Conservation (phyloP, 1,140 invertebrate genomes). For the Dendroctonus ponderosae region DNA sequence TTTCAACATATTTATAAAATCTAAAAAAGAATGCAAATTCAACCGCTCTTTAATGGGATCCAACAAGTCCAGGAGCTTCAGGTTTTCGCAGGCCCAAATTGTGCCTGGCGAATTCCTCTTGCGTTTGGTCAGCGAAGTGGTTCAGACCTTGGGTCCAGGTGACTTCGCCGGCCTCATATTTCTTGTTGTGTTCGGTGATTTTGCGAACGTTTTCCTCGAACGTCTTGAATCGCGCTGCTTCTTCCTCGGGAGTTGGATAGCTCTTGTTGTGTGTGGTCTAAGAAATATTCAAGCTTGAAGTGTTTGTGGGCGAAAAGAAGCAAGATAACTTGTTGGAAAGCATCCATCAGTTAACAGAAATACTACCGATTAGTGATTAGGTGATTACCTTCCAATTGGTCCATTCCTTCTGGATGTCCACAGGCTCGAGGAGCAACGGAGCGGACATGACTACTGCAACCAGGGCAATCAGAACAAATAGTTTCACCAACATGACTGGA, state of each 20-base stretch:
- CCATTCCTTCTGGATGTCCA: slow-evolving; percentile 1
- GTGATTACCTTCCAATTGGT: slow-evolving; percentile 12
- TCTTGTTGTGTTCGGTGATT: slow-evolving; percentile 34
- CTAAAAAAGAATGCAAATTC: neutral
- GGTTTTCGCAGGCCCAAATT: slow-evolving; percentile 2
- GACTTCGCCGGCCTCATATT: slow-evolving; percentile 24
- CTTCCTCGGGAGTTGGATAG: slow-evolving; percentile 28
- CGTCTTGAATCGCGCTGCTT: slow-evolving; percentile 29
- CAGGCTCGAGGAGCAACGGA: slow-evolving; percentile 9
- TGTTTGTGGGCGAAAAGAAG: neutral
- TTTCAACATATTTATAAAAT: neutral
- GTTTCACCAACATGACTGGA: slow-evolving; percentile 2
- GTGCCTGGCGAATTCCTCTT: slow-evolving; percentile 25
- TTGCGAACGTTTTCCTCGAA: slow-evolving; percentile 31
- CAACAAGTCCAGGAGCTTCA: neutral
- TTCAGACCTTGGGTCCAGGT: slow-evolving; percentile 35
- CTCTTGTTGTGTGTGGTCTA: slow-evolving; percentile 19
- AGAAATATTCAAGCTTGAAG: neutral
- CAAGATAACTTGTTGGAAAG: neutral
- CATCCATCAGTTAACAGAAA: neutral
- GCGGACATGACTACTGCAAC: slow-evolving; percentile 9
- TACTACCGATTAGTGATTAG: neutral
- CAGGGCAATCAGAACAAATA: neutral
- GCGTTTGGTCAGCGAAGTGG: slow-evolving; percentile 33
- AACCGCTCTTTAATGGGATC: neutral